Evolutionary conservation across 2,888 invertebrate genomes (phyloP).

Genomic region (Caenorhabditis panamensis): DNA sequence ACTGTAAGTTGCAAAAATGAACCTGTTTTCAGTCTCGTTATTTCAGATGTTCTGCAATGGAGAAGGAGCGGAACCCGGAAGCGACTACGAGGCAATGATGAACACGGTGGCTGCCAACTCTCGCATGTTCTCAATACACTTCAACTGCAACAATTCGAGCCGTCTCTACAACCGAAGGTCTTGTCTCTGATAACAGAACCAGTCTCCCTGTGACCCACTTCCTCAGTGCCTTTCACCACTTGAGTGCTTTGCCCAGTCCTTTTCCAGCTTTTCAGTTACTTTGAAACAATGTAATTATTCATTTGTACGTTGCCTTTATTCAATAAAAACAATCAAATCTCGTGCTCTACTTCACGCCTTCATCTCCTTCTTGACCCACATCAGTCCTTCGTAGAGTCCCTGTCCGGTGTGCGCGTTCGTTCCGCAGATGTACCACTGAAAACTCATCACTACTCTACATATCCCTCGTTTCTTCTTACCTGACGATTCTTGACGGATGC

Average conservation of each 20-base stretch:
- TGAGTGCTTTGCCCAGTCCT: background rate
- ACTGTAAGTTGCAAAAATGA: conserved; percentile 59
- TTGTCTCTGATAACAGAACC: conserved; percentile 59
- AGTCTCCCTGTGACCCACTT: conserved; percentile 37
- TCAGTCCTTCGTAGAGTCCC: conserved; percentile 53
- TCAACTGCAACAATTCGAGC: conserved; percentile 67
- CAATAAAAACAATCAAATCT: background rate
- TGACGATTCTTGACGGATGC: conserved; percentile 44
- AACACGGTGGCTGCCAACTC: conserved; percentile 67
- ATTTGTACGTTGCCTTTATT: background rate
- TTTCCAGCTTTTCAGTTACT: conserved; percentile 22
- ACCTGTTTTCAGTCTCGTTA: background rate
- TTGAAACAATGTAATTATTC: conserved; percentile 26
- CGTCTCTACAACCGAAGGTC: conserved; percentile 62
- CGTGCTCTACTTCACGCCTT: conserved; percentile 28
- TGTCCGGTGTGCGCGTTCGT: conserved; percentile 55
- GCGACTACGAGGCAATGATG: conserved; percentile 71
- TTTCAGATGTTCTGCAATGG: conserved; percentile 67
- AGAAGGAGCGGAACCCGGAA: conserved; percentile 64
- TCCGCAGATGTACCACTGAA: conserved; percentile 52
- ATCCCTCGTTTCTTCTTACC: no score
- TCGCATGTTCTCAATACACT: conserved; percentile 64
- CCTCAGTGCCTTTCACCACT: no score
- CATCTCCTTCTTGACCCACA: conserved; percentile 57
- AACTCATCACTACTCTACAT: no score